Conservation (phyloP, 2,888 invertebrate species). For the Cerastis leucographa region DNA sequence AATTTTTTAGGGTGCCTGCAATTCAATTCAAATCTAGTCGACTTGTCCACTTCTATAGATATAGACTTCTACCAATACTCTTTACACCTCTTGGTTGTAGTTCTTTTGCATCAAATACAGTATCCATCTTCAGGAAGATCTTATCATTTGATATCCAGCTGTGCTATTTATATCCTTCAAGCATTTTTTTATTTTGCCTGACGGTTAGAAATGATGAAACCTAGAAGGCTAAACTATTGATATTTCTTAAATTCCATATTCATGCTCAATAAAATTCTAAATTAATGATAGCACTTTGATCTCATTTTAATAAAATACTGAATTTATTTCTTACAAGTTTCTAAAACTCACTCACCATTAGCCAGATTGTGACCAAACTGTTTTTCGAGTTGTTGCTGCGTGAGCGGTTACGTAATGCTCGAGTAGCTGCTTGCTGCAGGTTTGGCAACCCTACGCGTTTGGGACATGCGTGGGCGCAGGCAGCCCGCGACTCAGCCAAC, state of each 20-base stretch:
- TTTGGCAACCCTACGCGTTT: slow-evolving; percentile 75
- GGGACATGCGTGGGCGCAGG: slow-evolving; percentile 85
- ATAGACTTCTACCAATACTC: not conserved
- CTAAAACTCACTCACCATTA: slow-evolving; percentile 15
- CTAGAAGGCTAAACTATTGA: slow-evolving; percentile 40
- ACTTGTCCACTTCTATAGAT: not conserved
- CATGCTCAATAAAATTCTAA: slow-evolving; percentile 53
- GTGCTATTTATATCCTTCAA: not conserved
- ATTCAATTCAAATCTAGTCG: not conserved
- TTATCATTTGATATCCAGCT: not conserved
- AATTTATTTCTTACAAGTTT: slow-evolving; percentile 38
- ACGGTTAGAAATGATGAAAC: slow-evolving; percentile 24
- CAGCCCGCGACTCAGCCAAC: slow-evolving; percentile 73
- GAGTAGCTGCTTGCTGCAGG: slow-evolving; percentile 22
- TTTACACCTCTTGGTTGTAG: too few relatives aligned
- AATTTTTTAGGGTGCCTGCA: not conserved
- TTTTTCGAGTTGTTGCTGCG: slow-evolving; percentile 9
- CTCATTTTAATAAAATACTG: slow-evolving; percentile 44
- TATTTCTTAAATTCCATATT: slow-evolving; percentile 57
- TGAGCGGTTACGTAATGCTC: slow-evolving; percentile 31
- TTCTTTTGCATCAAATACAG: not conserved
- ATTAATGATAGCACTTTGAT: slow-evolving; percentile 46
- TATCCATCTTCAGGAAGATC: not conserved
- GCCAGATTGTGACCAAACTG: not conserved
- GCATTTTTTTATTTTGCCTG: not conserved